Conservation (phyloP, 1,140 invertebrate genomes). For the Drusus annulatus region DNA sequence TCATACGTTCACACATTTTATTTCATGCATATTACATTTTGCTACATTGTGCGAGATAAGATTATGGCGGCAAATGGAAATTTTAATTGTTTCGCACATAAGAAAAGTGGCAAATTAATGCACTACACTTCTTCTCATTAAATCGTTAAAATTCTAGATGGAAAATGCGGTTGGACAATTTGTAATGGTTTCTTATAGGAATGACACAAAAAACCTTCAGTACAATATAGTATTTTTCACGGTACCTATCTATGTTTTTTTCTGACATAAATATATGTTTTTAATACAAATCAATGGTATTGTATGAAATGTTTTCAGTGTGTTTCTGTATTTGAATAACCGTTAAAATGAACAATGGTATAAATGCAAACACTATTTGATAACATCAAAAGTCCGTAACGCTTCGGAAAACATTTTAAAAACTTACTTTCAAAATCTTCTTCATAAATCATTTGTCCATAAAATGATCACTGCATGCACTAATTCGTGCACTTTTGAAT, state of each 20-base stretch:
- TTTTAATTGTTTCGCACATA: not conserved
- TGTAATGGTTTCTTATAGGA: no score
- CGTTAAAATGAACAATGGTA: not conserved
- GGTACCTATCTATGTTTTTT: no score
- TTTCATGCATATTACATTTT: not conserved
- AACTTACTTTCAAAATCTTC: slow-evolving; percentile 36
- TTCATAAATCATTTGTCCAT: slow-evolving; percentile 40
- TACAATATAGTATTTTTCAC: no score
- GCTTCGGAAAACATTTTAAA: slow-evolving; percentile 30
- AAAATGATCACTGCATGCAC: slow-evolving; percentile 36
- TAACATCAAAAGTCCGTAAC: slow-evolving; percentile 16
- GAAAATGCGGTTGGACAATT: no score
- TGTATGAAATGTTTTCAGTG: no score
- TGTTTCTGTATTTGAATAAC: no score
- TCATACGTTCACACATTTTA: not conserved
- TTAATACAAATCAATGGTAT: no score
- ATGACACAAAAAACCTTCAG: no score
- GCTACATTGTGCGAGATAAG: slow-evolving; percentile 2
- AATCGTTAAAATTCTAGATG: no score
- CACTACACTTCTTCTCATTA: no score
- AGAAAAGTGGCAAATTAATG: not conserved
- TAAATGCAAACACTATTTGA: slow-evolving; percentile 28
- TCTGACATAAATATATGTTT: no score
- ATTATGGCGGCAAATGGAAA: not conserved
- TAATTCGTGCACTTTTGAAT: slow-evolving; percentile 34